Evolutionary conservation across 2,888 invertebrate genomes (phyloP), one percentile per base, ranked within the genome.

Genomic region (Rosalia funebris): DNA sequence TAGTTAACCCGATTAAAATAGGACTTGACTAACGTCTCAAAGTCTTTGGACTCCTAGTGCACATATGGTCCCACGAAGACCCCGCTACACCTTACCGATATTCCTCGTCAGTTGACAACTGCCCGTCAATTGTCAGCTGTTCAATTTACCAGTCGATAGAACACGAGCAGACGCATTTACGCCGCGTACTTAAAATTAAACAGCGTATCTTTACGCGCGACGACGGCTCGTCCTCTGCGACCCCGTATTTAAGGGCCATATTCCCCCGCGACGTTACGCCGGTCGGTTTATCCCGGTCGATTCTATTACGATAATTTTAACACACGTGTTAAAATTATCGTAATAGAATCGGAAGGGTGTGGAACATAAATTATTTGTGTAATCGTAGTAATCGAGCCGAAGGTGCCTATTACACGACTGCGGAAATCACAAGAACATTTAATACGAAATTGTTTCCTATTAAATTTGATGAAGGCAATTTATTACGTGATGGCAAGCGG

Each of bases 321-420:
- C n/a, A 79, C 78, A 79, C 79, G 79, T 79, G 79, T 77, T 78
- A 75, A 79, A 77, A 75, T 79, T 78, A 79, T 78, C 78, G 77
- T 79, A 79, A 79, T 78, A 76, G 78, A 77, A 79, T 79, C 79
- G 78, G 77, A 79, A 77, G 77, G 77, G 79, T 74, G 77, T 76
- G 77, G 73, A 69, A 68, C 72, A 72, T 78, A 77, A 77, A 78
- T 77, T 76, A 77, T 73, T 70, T 69, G 69, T 71, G 70, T 75
- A 75, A 75, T 76, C 75, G 72, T 47, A 46, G 63, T 69, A 71
- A 70, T 71, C 71, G 66, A 60, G 65, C 63, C 60, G 50, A 32
- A 59, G 59, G 59, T 62, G 57, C 55, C 34, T 37, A 47, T 37
- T 50, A 11, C 44, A 16, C 7, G 47, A 42, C 48, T 50, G 54